Evolutionary conservation across 2,888 invertebrate genomes (phyloP), one percentile per base, ranked within the genome.

Genomic region (Lamellibrachia columna): DNA sequence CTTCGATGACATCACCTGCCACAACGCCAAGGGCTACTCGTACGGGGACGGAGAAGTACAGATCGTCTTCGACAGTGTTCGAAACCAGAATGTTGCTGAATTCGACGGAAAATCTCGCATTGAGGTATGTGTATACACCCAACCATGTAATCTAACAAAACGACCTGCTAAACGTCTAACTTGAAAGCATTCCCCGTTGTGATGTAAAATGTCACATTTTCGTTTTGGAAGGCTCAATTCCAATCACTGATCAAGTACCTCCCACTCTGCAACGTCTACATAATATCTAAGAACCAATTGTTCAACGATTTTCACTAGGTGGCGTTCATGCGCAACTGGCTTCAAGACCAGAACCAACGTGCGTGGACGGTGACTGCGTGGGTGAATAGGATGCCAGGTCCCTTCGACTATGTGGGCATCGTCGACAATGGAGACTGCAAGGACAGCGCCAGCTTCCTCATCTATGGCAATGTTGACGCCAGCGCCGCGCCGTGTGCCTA

Each of bases 321-420:
- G 55, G 22, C 75, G n/a, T 75, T 75, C 75, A 75, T 75, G 75
- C 75, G 75, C 75, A 75, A 75, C 75, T 75, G 75, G 75, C 75
- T 75, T 75, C 75, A 75, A 75, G 75, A 75, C 22, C 75, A 75
- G 75, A 75, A 75, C 22, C 75, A 75, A 15, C 75, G n/a, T 15
- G 75, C 75, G 75, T 75, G 75, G 75, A 75, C 15, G 15, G 75
- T 75, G 75, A 6, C 22, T 75, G 75, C 75, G 15, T 75, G 75
- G 75, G 75, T 75, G 0, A 75, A 75, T 4, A 75, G 75, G n/a
- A 22, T 22, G 22, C 15, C 15, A 75, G 75, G 75, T 22, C 22
- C 75, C 75, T 11, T 6, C 75, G 75, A 75, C 22, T 75, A 15
- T n/a, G 75, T 75, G 75, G 75, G 75, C 15, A 75, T 75, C 6